phyloP scores from a whole-genome alignment of 2,888 invertebrate genomes.

The Heterodera filipjevi region DNA sequence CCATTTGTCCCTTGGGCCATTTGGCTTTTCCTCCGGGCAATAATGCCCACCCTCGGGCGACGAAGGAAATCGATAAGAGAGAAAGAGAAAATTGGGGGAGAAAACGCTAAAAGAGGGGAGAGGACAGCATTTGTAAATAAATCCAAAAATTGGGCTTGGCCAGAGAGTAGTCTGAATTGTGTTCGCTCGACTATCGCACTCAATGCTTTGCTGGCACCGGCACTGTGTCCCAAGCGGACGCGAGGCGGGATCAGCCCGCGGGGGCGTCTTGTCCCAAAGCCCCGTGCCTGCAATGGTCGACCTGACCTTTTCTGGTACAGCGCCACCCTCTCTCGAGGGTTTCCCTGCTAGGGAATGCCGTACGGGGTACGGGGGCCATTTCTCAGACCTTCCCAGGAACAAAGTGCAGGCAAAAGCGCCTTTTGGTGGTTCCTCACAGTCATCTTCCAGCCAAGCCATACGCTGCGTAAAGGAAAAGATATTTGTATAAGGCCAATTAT shows the following conservation, averaged over 20 bases:
- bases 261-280: slow-evolving; percentile 19
- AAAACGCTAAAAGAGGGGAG: background rate
- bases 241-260: slow-evolving; percentile 26
- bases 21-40: background rate
- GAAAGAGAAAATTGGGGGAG: background rate
- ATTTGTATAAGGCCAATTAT: no score
- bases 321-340: slow-evolving; percentile 26
- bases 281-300: slow-evolving; percentile 20
- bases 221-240: slow-evolving; percentile 32
- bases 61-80: background rate
- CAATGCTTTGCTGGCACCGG: slow-evolving; percentile 28
- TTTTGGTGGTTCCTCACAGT: slow-evolving; percentile 34
- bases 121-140: background rate
- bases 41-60: background rate
- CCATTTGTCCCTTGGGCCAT: background rate
- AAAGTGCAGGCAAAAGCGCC: slow-evolving; percentile 21
- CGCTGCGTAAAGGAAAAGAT: background rate
- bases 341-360: slow-evolving; percentile 29
- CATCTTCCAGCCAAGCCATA: slow-evolving; percentile 32
- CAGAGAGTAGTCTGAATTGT: slow-evolving; percentile 40
- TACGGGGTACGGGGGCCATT: slow-evolving; percentile 26
- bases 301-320: slow-evolving; percentile 33
- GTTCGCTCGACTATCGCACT: slow-evolving; percentile 35
- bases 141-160: slow-evolving; percentile 24
- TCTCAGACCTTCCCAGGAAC: slow-evolving; percentile 40